Percentiles rank a stretch among this genome's conserved stretches.
Conservation (phyloP, 64 coral and sea anemone species). For the Trachythela sp. region DNA sequence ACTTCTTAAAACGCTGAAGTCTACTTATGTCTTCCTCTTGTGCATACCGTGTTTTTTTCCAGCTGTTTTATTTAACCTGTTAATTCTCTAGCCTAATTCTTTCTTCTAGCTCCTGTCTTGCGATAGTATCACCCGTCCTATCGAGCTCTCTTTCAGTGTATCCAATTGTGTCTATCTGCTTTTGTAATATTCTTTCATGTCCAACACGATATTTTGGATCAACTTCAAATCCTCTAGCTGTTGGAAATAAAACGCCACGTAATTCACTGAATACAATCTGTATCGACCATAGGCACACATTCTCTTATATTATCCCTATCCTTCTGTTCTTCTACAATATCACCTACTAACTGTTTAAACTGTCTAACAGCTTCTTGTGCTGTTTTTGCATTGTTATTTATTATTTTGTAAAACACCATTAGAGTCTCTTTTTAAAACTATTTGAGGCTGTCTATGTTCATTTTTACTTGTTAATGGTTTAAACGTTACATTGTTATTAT, state of each 20-base stretch:
- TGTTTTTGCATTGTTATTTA: too few species aligned
- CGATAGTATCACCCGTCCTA: not conserved
- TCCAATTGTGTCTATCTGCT: not conserved
- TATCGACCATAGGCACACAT: not conserved
- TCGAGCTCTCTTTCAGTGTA: not conserved
- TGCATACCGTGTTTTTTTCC: not conserved
- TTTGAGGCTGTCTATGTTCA: too few species aligned
- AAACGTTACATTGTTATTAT: too few species aligned
- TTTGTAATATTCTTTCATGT: not conserved
- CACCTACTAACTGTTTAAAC: too few species aligned
- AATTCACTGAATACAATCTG: not conserved
- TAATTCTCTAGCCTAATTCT: not conserved
- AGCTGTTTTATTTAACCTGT: not conserved
- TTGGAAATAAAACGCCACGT: too few species aligned
- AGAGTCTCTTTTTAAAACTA: too few species aligned
- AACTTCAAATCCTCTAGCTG: too few species aligned
- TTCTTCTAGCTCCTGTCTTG: not conserved
- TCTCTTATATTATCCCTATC: not conserved
- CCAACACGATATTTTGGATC: not conserved
- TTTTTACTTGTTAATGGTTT: too few species aligned
- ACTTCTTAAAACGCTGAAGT: not conserved
- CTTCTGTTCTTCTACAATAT: not conserved
- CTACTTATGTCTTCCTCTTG: too few species aligned
- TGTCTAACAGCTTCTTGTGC: too few species aligned
- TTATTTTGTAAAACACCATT: too few species aligned